Evolutionary conservation across 2,888 invertebrate genomes (phyloP).

Genomic region (Netelia fuscicornis): DNA sequence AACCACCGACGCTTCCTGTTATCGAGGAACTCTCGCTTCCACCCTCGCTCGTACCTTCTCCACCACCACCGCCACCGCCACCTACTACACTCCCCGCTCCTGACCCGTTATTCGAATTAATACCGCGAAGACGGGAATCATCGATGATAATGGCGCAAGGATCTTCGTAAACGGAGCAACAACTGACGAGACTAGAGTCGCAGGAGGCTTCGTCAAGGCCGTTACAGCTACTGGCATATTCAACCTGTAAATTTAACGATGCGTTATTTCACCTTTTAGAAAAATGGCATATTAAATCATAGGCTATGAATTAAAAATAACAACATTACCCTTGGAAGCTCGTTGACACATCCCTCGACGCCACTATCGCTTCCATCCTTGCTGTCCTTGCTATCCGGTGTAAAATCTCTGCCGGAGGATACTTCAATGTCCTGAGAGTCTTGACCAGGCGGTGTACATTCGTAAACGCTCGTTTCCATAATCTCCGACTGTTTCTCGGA

Average conservation of each 20-base stretch:
- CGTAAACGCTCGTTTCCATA: slow-evolving; percentile 43
- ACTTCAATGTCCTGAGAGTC: slow-evolving; percentile 52
- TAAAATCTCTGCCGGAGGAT: slow-evolving; percentile 74
- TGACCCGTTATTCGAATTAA: slow-evolving; percentile 78
- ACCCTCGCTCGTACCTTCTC: slow-evolving; percentile 88
- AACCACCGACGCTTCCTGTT: slow-evolving; percentile 85
- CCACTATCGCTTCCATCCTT: slow-evolving; percentile 93
- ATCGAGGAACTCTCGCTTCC: slow-evolving; percentile 93
- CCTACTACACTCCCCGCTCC: slow-evolving; percentile 44
- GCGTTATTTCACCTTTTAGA: too few species aligned
- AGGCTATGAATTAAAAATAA: background rate
- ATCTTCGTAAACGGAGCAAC: slow-evolving; percentile 90
- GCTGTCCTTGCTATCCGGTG: slow-evolving; percentile 79
- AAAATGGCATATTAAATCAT: too few species aligned
- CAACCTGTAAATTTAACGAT: slow-evolving; percentile 84
- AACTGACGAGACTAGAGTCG: slow-evolving; percentile 92
- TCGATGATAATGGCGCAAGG: slow-evolving; percentile 85
- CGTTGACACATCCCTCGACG: slow-evolving; percentile 89
- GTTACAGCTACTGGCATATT: slow-evolving; percentile 89
- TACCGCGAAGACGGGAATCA: slow-evolving; percentile 75
- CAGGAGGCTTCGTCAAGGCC: slow-evolving; percentile 89
- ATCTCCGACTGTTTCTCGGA: slow-evolving; percentile 58
- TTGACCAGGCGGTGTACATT: slow-evolving; percentile 46
- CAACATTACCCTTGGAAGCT: slow-evolving; percentile 82
- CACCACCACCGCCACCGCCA: slow-evolving; percentile 72